These are phyloP conservation scores for Palythoa grandiflora DNA, from an alignment of 92 coral and sea anemone genomes.

Conservation along the genomic window DNA sequence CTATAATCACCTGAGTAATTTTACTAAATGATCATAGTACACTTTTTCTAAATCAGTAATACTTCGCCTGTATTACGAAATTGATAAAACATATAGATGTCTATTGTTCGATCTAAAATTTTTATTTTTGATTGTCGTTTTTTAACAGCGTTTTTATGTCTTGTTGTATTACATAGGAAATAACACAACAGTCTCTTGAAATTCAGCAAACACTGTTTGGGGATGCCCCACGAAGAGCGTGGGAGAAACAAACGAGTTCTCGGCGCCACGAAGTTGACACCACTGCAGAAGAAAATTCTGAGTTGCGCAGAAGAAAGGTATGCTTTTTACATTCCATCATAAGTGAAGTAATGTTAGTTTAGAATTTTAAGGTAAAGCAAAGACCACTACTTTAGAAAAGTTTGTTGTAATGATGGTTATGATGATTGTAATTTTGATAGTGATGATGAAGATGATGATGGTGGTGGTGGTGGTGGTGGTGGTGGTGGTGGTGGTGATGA, in stretches of 20 bases:
- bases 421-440: background rate
- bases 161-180: constrained; percentile 5
- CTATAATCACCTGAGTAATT: no score
- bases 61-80: no score
- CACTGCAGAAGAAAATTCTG: background rate
- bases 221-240: background rate
- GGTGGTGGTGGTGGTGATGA: no score
- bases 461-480: no score
- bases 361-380: background rate
- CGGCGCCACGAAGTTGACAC: background rate
- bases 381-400: background rate
- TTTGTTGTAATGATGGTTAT: background rate
- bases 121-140: background rate
- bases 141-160: background rate
- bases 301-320: constrained; percentile 19
- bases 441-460: no score
- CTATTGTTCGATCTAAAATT: no score
- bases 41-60: no score
- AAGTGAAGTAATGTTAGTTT: background rate
- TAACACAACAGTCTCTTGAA: constrained; percentile 13
- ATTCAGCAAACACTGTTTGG: constrained; percentile 16
- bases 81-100: no score
- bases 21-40: no score
- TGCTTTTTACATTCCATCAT: background rate
- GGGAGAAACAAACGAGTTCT: background rate